Conservation (phyloP, 2,888 invertebrate genomes). For the Hydrotaea cyrtoneurina region DNA sequence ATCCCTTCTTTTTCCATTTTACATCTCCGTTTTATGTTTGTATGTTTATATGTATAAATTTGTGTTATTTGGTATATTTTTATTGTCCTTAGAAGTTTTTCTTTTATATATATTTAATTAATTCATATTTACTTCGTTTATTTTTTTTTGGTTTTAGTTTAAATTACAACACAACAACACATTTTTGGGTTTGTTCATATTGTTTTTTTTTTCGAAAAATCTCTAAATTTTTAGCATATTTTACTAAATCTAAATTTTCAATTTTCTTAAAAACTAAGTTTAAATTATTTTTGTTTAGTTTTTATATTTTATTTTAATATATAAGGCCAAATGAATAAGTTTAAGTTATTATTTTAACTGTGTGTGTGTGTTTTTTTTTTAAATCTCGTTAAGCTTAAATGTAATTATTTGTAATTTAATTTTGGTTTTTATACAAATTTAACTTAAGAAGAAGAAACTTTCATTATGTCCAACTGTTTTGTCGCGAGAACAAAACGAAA, state of each 20-base stretch:
- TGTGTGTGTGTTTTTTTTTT: slow-evolving; percentile 42
- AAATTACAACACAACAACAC: slow-evolving; percentile 69
- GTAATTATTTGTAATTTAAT: slow-evolving; percentile 26
- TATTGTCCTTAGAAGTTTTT: slow-evolving; percentile 75
- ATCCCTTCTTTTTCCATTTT: too few relatives aligned
- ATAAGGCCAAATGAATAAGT: slow-evolving; percentile 79
- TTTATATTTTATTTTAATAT: slow-evolving; percentile 70
- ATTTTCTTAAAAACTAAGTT: slow-evolving; percentile 45
- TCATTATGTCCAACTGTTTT: slow-evolving; percentile 49
- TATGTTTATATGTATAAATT: slow-evolving; percentile 52
- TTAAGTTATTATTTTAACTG: slow-evolving; percentile 68
- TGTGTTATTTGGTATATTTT: slow-evolving; percentile 66
- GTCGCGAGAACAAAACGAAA: background rate
- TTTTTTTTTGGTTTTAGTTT: slow-evolving; percentile 53
- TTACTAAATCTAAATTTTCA: background rate
- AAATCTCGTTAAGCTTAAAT: slow-evolving; percentile 50
- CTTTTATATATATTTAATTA: slow-evolving; percentile 59
- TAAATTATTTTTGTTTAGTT: slow-evolving; percentile 54
- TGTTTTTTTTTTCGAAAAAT: slow-evolving; percentile 56
- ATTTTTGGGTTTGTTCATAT: slow-evolving; percentile 62
- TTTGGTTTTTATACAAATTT: slow-evolving; percentile 54
- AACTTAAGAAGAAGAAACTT: slow-evolving; percentile 54
- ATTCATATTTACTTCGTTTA: slow-evolving; percentile 28
- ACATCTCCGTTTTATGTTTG: background rate
- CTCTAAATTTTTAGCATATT: slow-evolving; percentile 52